Conservation (phyloP, 2,113 vertebrate species). For the Rhinolophus ferrumequinum region DNA sequence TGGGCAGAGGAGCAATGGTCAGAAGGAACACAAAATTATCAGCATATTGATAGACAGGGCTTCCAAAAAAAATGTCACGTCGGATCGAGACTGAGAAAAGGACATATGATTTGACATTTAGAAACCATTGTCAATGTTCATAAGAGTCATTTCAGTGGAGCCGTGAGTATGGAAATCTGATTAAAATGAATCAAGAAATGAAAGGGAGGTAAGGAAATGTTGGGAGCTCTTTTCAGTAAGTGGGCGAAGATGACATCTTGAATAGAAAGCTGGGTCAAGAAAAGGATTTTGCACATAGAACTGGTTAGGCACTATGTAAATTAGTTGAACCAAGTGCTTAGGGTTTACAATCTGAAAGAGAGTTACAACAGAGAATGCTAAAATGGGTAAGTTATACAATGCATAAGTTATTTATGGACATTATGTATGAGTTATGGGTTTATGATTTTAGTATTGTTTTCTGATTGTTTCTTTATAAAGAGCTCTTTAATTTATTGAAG, state of each 20-base stretch:
- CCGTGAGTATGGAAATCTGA: neutral
- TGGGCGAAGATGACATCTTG: neutral
- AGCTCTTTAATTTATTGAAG: neutral
- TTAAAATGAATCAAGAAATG: neutral
- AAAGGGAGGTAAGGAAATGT: neutral
- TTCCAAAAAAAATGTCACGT: neutral
- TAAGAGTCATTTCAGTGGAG: neutral
- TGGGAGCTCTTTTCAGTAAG: neutral
- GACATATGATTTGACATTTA: neutral
- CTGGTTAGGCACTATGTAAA: neutral
- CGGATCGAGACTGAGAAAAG: neutral
- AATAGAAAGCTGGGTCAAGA: neutral
- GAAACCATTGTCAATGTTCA: neutral
- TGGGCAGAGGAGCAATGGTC: neutral
- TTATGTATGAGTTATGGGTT: neutral
- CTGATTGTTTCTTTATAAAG: constrained; percentile 19
- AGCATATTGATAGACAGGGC: neutral
- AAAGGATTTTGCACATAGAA: neutral
- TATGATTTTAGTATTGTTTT: constrained; percentile 24
- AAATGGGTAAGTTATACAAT: neutral
- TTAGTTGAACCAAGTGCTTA: neutral
- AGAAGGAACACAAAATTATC: neutral
- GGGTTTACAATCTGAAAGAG: neutral
- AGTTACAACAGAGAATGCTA: neutral
- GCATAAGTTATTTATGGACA: neutral